These are phyloP conservation scores for Struthidea cinerea DNA, from an alignment of 2,113 vertebrate genomes.

Conservation along the genomic window DNA sequence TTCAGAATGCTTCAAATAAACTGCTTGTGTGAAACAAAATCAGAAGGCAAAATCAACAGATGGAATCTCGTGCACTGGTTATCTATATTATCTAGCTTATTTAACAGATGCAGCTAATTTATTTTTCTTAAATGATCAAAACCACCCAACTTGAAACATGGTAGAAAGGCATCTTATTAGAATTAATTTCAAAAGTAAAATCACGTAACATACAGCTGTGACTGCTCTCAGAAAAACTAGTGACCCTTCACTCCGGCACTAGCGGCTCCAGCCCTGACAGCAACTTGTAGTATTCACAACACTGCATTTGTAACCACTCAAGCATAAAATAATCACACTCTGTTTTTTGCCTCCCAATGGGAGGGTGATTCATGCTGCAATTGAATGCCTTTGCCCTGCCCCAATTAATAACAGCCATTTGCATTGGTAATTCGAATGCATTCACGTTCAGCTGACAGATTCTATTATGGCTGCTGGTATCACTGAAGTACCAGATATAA, in stretches of 20 bases:
- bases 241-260: background rate
- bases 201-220: background rate
- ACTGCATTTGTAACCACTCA: background rate
- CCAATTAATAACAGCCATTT: constrained; percentile 22
- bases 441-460: background rate
- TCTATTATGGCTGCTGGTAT: background rate
- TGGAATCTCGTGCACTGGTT: background rate
- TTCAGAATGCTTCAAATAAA: background rate
- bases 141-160: background rate
- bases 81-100: background rate
- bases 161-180: background rate
- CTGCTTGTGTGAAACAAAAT: background rate
- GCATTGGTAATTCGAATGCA: background rate
- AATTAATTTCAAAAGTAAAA: background rate
- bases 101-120: background rate
- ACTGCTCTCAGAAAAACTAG: background rate
- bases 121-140: background rate
- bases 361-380: background rate
- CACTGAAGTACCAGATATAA: background rate
- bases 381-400: background rate
- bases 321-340: background rate
- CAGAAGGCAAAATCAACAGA: background rate
- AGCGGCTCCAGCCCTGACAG: background rate
- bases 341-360: background rate
- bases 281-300: background rate